Percentiles rank a stretch among this genome's conserved stretches.
Evolutionary conservation across 2,888 invertebrate species (phyloP).

Genomic region (Nomada fucata): DNA sequence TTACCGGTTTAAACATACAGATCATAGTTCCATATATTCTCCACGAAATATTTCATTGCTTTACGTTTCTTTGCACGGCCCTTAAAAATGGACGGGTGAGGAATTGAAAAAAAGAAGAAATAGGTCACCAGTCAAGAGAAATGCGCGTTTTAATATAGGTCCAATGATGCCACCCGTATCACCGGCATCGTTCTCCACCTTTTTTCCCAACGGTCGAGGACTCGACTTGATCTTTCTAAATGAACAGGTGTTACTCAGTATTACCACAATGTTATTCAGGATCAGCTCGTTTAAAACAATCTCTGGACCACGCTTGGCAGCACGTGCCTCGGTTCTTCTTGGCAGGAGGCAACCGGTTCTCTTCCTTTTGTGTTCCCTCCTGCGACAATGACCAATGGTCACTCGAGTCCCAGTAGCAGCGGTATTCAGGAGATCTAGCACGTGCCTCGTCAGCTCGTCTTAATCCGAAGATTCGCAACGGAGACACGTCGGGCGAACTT

Average conservation of each 20-base stretch:
- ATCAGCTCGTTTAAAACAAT: slow-evolving; percentile 67
- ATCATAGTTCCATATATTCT: neutral
- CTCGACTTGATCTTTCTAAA: slow-evolving; percentile 31
- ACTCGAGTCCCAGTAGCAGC: slow-evolving; percentile 70
- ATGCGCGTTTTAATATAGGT: neutral
- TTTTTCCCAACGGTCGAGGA: neutral
- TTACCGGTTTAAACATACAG: neutral
- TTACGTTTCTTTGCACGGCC: too few species aligned
- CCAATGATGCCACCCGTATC: neutral
- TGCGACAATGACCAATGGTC: slow-evolving; percentile 77
- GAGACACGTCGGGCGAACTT: slow-evolving; percentile 69
- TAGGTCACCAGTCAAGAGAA: neutral
- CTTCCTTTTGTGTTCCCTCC: slow-evolving; percentile 71
- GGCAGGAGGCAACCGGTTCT: slow-evolving; percentile 77
- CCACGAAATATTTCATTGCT: neutral
- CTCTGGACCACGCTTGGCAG: slow-evolving; percentile 68
- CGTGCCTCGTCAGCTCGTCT: slow-evolving; percentile 74
- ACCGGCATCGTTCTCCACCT: neutral
- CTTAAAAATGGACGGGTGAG: neutral
- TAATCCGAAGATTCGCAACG: slow-evolving; percentile 77
- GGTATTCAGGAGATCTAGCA: slow-evolving; percentile 71
- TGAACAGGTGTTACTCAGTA: slow-evolving; percentile 62
- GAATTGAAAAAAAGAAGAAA: neutral
- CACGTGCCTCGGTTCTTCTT: slow-evolving; percentile 72
- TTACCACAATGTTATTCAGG: slow-evolving; percentile 62